A percentile compares a stretch with the other conserved stretches of the same genome.
These are phyloP conservation scores for Anthoscopus minutus DNA, from an alignment of 2,113 vertebrate species.

Conservation along the genomic window DNA sequence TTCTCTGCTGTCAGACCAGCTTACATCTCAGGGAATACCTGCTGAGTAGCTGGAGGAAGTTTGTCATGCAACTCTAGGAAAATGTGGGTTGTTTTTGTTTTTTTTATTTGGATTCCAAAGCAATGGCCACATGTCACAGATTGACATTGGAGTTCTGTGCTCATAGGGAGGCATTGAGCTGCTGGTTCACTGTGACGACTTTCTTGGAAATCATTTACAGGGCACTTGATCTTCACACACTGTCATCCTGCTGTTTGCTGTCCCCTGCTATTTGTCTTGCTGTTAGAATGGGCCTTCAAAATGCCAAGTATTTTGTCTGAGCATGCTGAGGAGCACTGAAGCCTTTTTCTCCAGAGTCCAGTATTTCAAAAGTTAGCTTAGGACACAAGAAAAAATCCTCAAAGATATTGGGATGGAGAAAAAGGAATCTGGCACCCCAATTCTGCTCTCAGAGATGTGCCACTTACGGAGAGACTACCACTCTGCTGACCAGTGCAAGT, in stretches of 20 bases:
- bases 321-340: neutral
- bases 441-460: neutral
- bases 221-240: neutral
- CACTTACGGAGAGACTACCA: rapidly evolving
- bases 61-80: neutral
- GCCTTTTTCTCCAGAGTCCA: neutral
- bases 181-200: neutral
- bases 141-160: neutral
- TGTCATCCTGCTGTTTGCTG: neutral
- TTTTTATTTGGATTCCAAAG: neutral
- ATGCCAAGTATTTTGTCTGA: neutral
- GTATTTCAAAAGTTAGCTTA: neutral
- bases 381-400: neutral
- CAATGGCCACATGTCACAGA: neutral
- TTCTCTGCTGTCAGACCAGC: neutral
- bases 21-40: neutral
- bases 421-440: neutral
- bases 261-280: neutral
- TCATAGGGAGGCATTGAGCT: neutral
- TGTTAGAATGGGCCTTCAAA: neutral
- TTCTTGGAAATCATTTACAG: neutral
- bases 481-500: neutral
- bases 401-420: neutral
- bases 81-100: neutral
- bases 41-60: neutral